Base-by-base conservation (phyloP, 2,113 vertebrate genomes). In the Chascanopsetta lugubris region DNA sequence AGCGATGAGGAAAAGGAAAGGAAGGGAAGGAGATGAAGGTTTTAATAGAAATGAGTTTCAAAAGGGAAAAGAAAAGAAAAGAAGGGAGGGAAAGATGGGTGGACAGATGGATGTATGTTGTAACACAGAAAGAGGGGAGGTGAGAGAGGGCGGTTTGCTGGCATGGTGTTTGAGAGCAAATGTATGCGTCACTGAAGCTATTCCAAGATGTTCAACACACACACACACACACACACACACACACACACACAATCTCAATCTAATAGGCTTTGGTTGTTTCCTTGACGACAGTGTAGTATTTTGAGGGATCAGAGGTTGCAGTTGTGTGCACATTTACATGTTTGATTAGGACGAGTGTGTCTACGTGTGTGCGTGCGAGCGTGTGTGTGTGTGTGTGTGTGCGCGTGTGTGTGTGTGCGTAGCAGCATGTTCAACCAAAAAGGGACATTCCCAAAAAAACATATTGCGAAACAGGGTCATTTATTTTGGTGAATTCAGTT, bases 131-230 rank as follows among this genome's bases (percentile, higher is more conserved):
- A 57, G n/a, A n/a, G 72, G 75, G 74, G 83, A 88, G 81, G 83
- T 86, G 86, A 85, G 72, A 66, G 75, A 85, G 73, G 82, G 69
- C 64, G 69, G 63, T 61, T 67, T 61, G 77, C 66, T 89, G 85
- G 81, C 78, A 83, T 62, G 67, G 63, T 54, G 68, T 76, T 76
- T 71, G 81, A 25, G 70, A 85, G 75, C 79, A 71, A 84, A 86
- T 82, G 58, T 67, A 76, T 89, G 90, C 88, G 88, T 91, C 89
- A 91, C 75, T 55, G 54, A 77, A 84, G 82, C 85, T 90, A 90
- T 91, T 92, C 87, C 84, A 79, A 89, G 90, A 89, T 79, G 72
- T 69, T 75, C 69, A 84, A 38, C 22, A 38, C 42, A 43, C 45
- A 27, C 63, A 42, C 62, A 27, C 50, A 65, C 50, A 62, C 59